Conservation (phyloP, 2,888 invertebrate species). For the Calephelis perditalis region DNA sequence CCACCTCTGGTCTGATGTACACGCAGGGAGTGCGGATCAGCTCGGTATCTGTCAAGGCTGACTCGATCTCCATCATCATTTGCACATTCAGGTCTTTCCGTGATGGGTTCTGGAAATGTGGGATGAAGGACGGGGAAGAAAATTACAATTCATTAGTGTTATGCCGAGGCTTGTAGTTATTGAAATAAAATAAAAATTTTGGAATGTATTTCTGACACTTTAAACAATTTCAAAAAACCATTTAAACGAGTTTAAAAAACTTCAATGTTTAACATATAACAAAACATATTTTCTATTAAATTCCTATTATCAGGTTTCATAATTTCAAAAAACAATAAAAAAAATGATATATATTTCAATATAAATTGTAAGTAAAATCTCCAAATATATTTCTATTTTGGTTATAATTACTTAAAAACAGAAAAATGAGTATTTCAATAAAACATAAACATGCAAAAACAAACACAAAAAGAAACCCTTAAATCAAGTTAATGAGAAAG, state of each 20-base stretch:
- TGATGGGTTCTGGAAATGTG: slow-evolving; percentile 86
- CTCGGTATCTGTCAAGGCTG: slow-evolving; percentile 89
- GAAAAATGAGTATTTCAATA: neutral
- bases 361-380: too few relatives aligned
- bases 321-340: too few relatives aligned
- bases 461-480: slow-evolving; percentile 11
- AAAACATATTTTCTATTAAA: too few relatives aligned
- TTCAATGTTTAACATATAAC: too few relatives aligned
- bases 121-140: slow-evolving; percentile 35
- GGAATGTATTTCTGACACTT: too few relatives aligned
- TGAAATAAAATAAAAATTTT: too few relatives aligned
- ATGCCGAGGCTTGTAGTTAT: neutral
- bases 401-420: neutral
- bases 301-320: too few relatives aligned
- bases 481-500: slow-evolving; percentile 5
- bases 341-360: too few relatives aligned
- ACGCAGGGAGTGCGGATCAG: slow-evolving; percentile 88
- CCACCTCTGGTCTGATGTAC: slow-evolving; percentile 90
- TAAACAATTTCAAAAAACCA: too few relatives aligned
- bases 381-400: too few relatives aligned
- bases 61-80: slow-evolving; percentile 94
- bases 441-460: slow-evolving; percentile 7
- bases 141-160: slow-evolving; percentile 21
- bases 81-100: slow-evolving; percentile 95
- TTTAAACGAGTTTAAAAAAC: too few relatives aligned